Percentiles rank a stretch among this genome's conserved stretches.
Conservation (phyloP, 2,113 vertebrate genomes). For the Oceanodroma tethys region DNA sequence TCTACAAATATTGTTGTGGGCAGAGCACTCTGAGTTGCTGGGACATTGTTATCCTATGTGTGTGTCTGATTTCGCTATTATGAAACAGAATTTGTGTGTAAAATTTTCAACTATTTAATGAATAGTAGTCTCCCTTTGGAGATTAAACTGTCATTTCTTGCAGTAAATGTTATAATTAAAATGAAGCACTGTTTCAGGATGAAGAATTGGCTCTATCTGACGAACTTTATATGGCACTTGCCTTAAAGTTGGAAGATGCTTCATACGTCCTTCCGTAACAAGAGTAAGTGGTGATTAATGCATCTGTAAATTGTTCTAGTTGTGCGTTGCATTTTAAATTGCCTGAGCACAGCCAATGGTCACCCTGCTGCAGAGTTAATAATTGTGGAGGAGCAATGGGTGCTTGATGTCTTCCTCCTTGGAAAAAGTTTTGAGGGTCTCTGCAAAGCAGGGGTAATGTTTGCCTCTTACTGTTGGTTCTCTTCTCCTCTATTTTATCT, state of each 20-base stretch:
- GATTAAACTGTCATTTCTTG: not conserved
- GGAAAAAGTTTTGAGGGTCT: not conserved
- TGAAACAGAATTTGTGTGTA: not conserved
- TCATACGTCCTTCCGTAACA: fast-evolving
- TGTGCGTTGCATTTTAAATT: not conserved
- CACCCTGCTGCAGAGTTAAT: not conserved
- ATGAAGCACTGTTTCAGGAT: not conserved
- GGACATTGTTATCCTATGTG: not conserved
- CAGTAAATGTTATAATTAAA: not conserved
- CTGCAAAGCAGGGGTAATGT: not conserved
- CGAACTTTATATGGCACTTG: not conserved
- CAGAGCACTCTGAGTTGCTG: not conserved
- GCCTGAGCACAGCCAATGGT: not conserved
- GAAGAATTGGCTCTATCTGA: not conserved
- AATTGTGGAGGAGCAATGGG: not conserved
- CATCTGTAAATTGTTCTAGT: not conserved
- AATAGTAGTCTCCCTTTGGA: not conserved
- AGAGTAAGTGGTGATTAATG: not conserved
- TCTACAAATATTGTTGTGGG: not conserved
- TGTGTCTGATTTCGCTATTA: not conserved
- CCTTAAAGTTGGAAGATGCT: not conserved
- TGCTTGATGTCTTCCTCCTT: not conserved
- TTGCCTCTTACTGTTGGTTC: not conserved
- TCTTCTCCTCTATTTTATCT: not conserved
- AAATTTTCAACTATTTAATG: not conserved